Evolutionary conservation across 2,888 invertebrate species (phyloP).

Genomic region (Gonocerus acuteangulatus): DNA sequence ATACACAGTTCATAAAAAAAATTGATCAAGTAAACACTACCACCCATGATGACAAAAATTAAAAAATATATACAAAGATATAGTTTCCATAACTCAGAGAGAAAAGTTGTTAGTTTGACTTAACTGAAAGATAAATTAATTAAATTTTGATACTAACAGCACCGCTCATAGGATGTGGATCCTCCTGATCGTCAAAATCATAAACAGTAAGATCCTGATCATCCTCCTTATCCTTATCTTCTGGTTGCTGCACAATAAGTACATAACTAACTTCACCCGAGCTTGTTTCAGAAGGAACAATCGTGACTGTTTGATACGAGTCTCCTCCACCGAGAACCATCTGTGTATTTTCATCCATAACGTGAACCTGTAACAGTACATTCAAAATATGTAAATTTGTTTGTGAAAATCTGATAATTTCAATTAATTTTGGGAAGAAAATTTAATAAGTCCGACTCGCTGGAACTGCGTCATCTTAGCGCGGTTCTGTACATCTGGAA

Average conservation of each 20-base stretch:
- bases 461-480: too few relatives aligned
- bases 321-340: slow-evolving; percentile 46
- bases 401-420: too few relatives aligned
- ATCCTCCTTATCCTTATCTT: slow-evolving; percentile 48
- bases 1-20: too few relatives aligned
- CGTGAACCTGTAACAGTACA: slow-evolving; percentile 27
- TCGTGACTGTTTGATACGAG: slow-evolving; percentile 71
- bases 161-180: slow-evolving; percentile 43
- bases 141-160: slow-evolving; percentile 38
- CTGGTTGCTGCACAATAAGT: slow-evolving; percentile 71
- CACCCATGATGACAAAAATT: too few relatives aligned
- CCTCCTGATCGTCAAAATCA: slow-evolving; percentile 65
- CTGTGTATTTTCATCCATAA: slow-evolving; percentile 32
- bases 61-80: too few relatives aligned
- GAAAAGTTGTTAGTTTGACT: too few relatives aligned
- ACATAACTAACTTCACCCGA: slow-evolving; percentile 81
- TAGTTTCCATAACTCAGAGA: too few relatives aligned
- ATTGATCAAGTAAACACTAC: too few relatives aligned
- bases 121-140: background rate
- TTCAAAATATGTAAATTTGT: too few relatives aligned
- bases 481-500: too few relatives aligned
- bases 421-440: background rate
- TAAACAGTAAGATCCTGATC: slow-evolving; percentile 57
- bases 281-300: slow-evolving; percentile 69
- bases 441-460: too few relatives aligned